Evolutionary conservation across 1,140 invertebrate species (phyloP), one percentile per base, ranked within the genome.

Genomic region (Rhyacophila brunnea): DNA sequence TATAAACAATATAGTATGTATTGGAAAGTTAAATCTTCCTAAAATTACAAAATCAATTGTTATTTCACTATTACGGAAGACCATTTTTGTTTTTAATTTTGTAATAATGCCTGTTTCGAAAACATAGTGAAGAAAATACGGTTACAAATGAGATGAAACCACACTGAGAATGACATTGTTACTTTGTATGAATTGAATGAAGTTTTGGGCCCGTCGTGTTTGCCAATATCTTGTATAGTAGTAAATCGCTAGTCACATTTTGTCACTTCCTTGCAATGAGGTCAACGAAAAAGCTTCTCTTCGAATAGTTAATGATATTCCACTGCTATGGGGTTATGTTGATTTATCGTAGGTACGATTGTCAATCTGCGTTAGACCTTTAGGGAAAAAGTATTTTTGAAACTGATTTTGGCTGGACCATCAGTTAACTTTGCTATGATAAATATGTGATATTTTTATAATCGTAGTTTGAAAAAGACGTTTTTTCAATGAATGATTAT

Each of bases 391-490:
- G 58, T 65, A 65, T 65, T 65, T 65, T 65, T 65, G 62, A 65
- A 65, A 61, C 63, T 65, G 63, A 65, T 23, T 45, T 53, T 65
- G 63, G 63, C 63, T 61, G 63, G 63, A 65, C 63, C 62, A 60
- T 59, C 57, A 58, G 62, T 64, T 64, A 64, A 42, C 58, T 45
- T 65, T 57, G 58, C 63, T 61, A 61, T 61, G 58, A 61, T 54
- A 61, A 61, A 65, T 55, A 65, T 65, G 63, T 65, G 63, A 65
- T 65, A 65, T 65, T 65, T 64, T 65, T 65, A 65, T 65, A 65
- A 65, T 58, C 55, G 63, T 65, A 65, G 63, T 61, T 50, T 60
- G 63, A 56, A 60, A 59, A 50, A 45, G 23, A 35, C 49, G 50
- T 40, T 64, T 63, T n/a, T 64, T 65, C 63, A 65, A 65, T 55